Evolutionary conservation across 2,113 vertebrate species (phyloP).

Genomic region (Rhinichthys klamathensis): DNA sequence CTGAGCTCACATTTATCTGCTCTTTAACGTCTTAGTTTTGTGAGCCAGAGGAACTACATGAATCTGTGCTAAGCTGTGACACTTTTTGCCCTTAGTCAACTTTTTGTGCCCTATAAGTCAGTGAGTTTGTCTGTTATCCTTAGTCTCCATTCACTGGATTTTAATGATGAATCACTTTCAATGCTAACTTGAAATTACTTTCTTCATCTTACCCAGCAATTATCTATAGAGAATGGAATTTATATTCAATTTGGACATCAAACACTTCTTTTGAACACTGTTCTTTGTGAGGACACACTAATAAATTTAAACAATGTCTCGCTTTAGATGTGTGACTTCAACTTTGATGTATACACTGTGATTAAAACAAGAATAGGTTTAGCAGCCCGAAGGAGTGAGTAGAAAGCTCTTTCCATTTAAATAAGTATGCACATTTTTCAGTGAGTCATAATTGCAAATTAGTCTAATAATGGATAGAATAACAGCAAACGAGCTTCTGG

Average conservation of each 20-base stretch:
- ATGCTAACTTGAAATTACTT: slow-evolving; percentile 76
- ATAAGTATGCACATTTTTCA: slow-evolving; percentile 33
- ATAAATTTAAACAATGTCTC: slow-evolving; percentile 16
- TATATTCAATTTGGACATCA: slow-evolving; percentile 60
- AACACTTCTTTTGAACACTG: slow-evolving; percentile 34
- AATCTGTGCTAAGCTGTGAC: slow-evolving; percentile 6
- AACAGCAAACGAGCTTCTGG: slow-evolving; percentile 7
- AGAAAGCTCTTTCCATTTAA: slow-evolving; percentile 17
- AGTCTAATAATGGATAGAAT: slow-evolving; percentile 36
- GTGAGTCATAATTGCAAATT: slow-evolving; percentile 41
- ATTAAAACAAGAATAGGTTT: slow-evolving; percentile 27
- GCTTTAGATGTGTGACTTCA: neutral
- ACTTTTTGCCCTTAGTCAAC: slow-evolving; percentile 50
- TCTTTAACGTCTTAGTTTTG: slow-evolving; percentile 41
- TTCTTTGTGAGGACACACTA: slow-evolving; percentile 44
- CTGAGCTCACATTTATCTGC: slow-evolving; percentile 20
- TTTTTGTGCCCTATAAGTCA: slow-evolving; percentile 67
- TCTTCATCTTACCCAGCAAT: slow-evolving; percentile 56
- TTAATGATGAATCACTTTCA: slow-evolving; percentile 75
- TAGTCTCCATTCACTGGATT: slow-evolving; percentile 71
- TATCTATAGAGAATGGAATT: slow-evolving; percentile 56
- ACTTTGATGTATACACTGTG: slow-evolving; percentile 44
- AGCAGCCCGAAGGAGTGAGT: slow-evolving; percentile 29
- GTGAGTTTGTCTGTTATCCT: slow-evolving; percentile 72
- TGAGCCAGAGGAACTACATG: slow-evolving; percentile 11